Conservation (phyloP, 2,888 invertebrate genomes). For the Linnaemya vulpina region DNA sequence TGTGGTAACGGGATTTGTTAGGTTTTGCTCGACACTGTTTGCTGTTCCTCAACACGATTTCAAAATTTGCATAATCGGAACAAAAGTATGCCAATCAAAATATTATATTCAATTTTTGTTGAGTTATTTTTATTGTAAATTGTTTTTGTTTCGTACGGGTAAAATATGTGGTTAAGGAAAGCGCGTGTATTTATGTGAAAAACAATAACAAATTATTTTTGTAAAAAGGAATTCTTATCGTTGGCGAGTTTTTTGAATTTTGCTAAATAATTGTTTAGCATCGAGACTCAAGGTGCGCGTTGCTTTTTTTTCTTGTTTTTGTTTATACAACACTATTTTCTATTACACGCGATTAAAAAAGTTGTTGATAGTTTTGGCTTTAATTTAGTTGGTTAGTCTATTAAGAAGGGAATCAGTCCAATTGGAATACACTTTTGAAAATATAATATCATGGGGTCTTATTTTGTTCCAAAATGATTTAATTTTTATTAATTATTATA, state of each 20-base stretch:
- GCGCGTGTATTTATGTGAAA: neutral
- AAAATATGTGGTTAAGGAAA: conserved; percentile 1
- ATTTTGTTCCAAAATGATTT: no score
- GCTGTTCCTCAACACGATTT: neutral
- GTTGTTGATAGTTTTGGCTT: neutral
- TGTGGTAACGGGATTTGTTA: neutral
- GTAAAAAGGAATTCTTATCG: conserved; percentile 33
- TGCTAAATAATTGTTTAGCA: neutral
- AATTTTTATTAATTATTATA: no score
- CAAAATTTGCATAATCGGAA: neutral
- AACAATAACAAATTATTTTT: neutral
- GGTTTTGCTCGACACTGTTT: neutral
- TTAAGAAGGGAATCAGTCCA: no score
- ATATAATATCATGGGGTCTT: no score
- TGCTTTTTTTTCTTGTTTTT: no score
- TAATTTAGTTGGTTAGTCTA: no score
- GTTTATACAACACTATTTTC: neutral
- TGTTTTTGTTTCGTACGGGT: neutral
- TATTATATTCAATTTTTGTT: neutral
- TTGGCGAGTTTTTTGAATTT: neutral
- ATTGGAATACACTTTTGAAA: no score
- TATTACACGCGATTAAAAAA: neutral
- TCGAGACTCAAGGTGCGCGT: neutral
- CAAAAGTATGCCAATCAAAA: conserved; percentile 5
- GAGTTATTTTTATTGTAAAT: neutral